phyloP scores from a whole-genome alignment of 2,888 invertebrate genomes.

The Lithophane semibrunnea region DNA sequence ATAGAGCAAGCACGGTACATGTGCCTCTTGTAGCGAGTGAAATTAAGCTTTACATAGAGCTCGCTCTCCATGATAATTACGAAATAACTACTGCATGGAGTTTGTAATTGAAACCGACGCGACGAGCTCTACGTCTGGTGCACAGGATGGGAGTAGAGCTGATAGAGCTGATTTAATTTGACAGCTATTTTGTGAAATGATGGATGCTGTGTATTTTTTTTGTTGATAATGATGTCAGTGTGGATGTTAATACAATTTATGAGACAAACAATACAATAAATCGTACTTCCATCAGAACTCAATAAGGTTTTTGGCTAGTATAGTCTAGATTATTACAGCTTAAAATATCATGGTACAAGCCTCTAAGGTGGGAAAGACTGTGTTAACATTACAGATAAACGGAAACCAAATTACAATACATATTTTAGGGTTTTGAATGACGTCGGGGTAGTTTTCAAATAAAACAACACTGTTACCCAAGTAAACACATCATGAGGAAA shows the following conservation, averaged over 20 bases:
- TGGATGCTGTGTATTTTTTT: not conserved
- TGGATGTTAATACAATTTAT: not conserved
- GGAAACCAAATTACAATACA: not conserved
- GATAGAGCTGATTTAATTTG: constrained; percentile 41
- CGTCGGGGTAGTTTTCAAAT: not conserved
- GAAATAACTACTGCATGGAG: constrained; percentile 71
- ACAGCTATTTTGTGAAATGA: constrained; percentile 19
- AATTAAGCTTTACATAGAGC: constrained; percentile 65
- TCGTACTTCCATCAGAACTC: not conserved
- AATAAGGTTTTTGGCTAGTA: not conserved
- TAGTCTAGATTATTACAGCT: no score
- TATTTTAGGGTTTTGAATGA: not conserved
- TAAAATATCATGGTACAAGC: no score
- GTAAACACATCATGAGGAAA: not conserved
- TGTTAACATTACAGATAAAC: not conserved
- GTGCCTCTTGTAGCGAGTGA: constrained; percentile 47
- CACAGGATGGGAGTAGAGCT: constrained; percentile 32
- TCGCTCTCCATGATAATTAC: constrained; percentile 70
- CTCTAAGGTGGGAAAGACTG: not conserved
- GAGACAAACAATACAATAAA: not conserved
- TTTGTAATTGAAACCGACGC: constrained; percentile 73
- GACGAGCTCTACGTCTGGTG: constrained; percentile 50
- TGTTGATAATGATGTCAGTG: not conserved
- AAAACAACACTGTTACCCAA: not conserved
- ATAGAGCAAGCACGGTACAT: constrained; percentile 49